Evolutionary conservation across 53 echinoderm and acorn worm genomes (phyloP), one percentile per base, ranked within the genome.

Genomic region (Antedon mediterranea): DNA sequence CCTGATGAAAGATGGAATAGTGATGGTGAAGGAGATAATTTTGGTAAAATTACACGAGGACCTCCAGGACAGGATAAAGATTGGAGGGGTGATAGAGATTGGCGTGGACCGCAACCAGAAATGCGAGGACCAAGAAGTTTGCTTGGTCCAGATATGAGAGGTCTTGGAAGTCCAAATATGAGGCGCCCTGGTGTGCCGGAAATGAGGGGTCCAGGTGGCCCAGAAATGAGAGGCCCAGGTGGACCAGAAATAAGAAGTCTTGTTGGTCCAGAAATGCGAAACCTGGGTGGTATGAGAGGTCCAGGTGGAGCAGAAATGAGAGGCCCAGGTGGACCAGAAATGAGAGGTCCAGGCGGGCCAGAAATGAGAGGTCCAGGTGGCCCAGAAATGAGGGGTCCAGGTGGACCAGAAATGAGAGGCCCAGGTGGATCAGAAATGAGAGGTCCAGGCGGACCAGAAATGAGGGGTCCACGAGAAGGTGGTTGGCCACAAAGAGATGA

Each of bases 241-340:
- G 34, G 76, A 76, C 76, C 76, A 7, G 76, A 76, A 26, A 76
- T 76, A 30, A 41, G 76, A 76, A n/a, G 76, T 31, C 76, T 30
- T 30, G 78, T 11, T 32, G 43, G 33, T 23, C 71, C 27, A 71
- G 79, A 57, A 57, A 57, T 8, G 20, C 9, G 57, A 18, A 23
- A 23, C 23, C 57, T 23, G 9, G 57, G 57, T 57, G 57, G 57
- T 23, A 23, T 8, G 20, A 57, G 57, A 57, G 57, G 57, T 57
- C 57, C 57, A 3, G 57, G 57, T 23, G 57, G 57, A 18, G 26
- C 37, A 37, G 37, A 4, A 11, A 37, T 37, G 37, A 37, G 37
- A 37, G 37, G 37, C 37, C 37, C 37, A 37, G 37, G 37, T 37
- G 37, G 57, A 57, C 15, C 57, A 57, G 57, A 57, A 18, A 57